Conservation (phyloP, 2,888 invertebrate genomes). For the Taenaris catops region DNA sequence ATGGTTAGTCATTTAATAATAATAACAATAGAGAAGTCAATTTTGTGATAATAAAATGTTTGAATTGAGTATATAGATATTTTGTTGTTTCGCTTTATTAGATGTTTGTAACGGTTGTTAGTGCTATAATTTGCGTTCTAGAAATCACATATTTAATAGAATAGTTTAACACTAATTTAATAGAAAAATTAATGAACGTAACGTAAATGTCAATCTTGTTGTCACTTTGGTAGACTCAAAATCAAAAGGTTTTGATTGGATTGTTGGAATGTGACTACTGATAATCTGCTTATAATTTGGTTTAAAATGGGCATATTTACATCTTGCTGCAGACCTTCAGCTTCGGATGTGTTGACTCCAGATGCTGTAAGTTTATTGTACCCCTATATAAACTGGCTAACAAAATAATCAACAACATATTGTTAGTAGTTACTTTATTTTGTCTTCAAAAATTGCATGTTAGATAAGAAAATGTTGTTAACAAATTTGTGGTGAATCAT, state of each 20-base stretch:
- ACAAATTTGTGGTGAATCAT: no score
- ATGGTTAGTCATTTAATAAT: conserved; percentile 44
- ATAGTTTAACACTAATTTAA: no score
- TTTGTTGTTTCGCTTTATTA: no score
- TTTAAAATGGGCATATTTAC: conserved; percentile 67
- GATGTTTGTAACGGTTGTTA: no score
- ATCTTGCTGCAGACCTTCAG: conserved; percentile 77
- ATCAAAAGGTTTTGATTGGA: not conserved
- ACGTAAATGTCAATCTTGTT: conserved; percentile 18
- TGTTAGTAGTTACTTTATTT: not conserved
- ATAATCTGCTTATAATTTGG: conserved; percentile 14
- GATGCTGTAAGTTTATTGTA: conserved; percentile 69
- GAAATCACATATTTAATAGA: no score
- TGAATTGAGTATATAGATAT: not conserved
- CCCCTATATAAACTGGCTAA: not conserved
- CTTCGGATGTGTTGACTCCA: conserved; percentile 78
- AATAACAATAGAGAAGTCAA: conserved; percentile 3
- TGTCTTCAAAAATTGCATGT: no score
- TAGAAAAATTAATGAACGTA: conserved; percentile 21
- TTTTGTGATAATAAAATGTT: not conserved
- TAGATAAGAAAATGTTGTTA: no score
- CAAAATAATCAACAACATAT: not conserved
- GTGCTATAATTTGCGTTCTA: no score
- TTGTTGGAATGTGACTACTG: conserved; percentile 11
- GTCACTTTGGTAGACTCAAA: conserved; percentile 7